Evolutionary conservation across 30 jellyfish, hydroid and myxozoan species (phyloP), one percentile per base, ranked within the genome.

Genomic region (Phacellophora camtschatica): DNA sequence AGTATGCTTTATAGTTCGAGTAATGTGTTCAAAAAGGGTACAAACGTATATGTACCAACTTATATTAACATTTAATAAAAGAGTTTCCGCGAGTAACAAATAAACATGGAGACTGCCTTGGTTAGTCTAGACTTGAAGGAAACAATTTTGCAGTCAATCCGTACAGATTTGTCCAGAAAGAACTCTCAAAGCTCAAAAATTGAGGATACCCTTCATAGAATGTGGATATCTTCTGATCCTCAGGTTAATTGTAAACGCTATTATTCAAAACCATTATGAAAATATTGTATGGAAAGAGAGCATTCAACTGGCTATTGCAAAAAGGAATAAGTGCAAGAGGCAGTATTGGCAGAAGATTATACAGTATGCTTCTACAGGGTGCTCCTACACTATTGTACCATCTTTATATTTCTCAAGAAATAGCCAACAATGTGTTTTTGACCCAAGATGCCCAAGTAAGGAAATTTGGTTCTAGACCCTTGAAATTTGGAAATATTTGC

Each of bases 201-300:
- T 27, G 27, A 19, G 11, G 83, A 64, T 27, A 9, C n/a, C 15
- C 12, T 64, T 30, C 18, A 64, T 66, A 20, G 64, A 69, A 13
- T 69, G 12, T 69, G 83, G 83, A n/a, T 69, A 13, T 9, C 11
- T 33, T 69, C 83, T 34, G 83, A 33, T 69, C 83, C 83, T n/a
- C n/a, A n/a, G n/a, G n/a, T n/a, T n/a, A 37, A 70, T n/a, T 35
- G 77, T 43, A 22, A 55, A 55, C 23, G 39, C 34, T 28, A n/a
- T n/a, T n/a, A n/a, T n/a, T n/a, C n/a, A n/a, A n/a, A n/a, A n/a
- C n/a, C n/a, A n/a, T n/a, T n/a, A n/a, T n/a, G n/a, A n/a, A n/a
- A n/a, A n/a, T n/a, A n/a, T n/a, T n/a, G n/a, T n/a, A n/a, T n/a
- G n/a, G n/a, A n/a, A n/a, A n/a, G n/a, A n/a, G n/a, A n/a, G n/a